phyloP scores from a whole-genome alignment of 2,113 vertebrate genomes.

The Gasterosteus nipponicus region DNA sequence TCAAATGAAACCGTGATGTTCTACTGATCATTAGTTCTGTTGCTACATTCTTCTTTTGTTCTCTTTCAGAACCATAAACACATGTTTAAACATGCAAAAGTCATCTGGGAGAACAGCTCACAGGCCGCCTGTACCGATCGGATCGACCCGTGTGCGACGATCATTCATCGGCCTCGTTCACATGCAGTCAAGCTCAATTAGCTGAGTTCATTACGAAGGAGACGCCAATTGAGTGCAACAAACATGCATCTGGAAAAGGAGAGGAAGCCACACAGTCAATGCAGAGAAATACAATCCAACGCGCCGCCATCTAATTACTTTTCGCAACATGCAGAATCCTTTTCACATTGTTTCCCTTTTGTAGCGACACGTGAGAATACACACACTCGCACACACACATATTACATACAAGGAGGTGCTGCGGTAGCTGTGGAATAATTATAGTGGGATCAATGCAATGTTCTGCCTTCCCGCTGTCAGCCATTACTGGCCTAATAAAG shows the following conservation, averaged over 20 bases:
- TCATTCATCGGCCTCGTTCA: constrained; percentile 31
- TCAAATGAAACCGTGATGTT: no score
- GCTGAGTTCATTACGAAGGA: constrained; percentile 21
- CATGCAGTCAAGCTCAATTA: constrained; percentile 19
- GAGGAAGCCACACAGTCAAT: neutral
- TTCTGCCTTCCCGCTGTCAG: constrained; percentile 56
- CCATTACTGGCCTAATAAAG: constrained; percentile 68
- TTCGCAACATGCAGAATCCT: neutral
- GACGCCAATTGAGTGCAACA: constrained; percentile 16
- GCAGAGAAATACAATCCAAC: neutral
- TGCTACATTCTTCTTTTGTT: no score
- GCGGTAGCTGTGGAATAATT: constrained; percentile 54
- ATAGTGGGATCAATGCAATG: constrained; percentile 61
- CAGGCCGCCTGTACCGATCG: neutral
- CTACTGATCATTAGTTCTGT: no score
- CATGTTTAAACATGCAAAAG: no score
- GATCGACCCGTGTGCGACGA: neutral
- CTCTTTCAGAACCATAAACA: no score
- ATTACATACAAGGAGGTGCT: constrained; percentile 10
- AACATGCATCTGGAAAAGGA: neutral
- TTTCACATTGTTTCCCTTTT: constrained; percentile 6
- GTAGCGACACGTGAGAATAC: neutral
- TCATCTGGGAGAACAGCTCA: neutral
- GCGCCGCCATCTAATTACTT: neutral
- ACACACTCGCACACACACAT: neutral